Percentiles rank a stretch among this genome's conserved stretches.
Evolutionary conservation across 1,140 invertebrate species (phyloP).

Genomic region (Rhopalosiphum padi): DNA sequence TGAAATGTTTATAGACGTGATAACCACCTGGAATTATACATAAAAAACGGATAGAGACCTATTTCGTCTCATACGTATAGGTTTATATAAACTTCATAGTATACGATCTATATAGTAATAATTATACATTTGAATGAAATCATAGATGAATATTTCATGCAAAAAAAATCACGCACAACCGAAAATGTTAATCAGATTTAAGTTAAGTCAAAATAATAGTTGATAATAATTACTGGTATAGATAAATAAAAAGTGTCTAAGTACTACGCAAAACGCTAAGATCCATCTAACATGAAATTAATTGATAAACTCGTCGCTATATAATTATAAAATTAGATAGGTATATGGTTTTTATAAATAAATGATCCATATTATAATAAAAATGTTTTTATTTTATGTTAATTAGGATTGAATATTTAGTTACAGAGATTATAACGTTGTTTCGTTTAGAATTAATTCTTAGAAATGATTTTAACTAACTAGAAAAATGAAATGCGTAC

Average conservation of each 20-base stretch:
- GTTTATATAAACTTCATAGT: not conserved
- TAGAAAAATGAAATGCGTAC: not conserved
- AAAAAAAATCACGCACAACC: not conserved
- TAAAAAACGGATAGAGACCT: not conserved
- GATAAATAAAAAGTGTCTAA: not conserved
- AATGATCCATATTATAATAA: too few species aligned
- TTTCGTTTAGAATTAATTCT: not conserved
- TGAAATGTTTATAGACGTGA: not conserved
- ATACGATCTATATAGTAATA: not conserved
- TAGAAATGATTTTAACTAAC: not conserved
- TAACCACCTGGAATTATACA: not conserved
- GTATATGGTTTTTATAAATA: not conserved
- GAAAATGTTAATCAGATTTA: not conserved
- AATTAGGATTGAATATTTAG: not conserved
- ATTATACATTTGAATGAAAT: not conserved
- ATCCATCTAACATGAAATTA: not conserved
- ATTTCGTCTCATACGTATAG: not conserved
- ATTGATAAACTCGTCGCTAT: not conserved
- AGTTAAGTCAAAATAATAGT: not conserved
- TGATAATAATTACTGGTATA: not conserved
- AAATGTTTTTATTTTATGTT: not conserved
- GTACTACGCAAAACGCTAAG: not conserved
- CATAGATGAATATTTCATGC: not conserved
- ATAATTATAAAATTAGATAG: not conserved
- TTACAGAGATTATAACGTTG: not conserved